These are phyloP conservation scores for Isotomurus palustris DNA, from an alignment of 2,888 invertebrate genomes.

Conservation along the genomic window DNA sequence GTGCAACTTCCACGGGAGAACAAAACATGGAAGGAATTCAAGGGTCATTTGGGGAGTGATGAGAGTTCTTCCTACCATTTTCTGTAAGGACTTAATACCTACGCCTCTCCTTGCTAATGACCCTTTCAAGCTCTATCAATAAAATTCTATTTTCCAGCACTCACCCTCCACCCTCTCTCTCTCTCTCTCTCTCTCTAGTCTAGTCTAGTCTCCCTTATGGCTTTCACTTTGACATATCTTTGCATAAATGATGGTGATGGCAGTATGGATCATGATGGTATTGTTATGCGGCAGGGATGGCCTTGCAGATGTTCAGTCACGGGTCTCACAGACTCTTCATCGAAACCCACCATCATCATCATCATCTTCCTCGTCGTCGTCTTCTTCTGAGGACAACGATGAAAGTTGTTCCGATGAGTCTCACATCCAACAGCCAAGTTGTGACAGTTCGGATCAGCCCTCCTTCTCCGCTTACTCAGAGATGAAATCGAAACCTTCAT, in stretches of 20 bases:
- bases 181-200: too few relatives aligned
- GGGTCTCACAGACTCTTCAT: slow-evolving; percentile 28
- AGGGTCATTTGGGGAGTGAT: slow-evolving; percentile 10
- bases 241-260: too few relatives aligned
- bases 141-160: too few relatives aligned
- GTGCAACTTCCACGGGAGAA: slow-evolving; percentile 26
- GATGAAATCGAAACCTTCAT: too few relatives aligned
- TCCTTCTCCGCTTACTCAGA: neutral
- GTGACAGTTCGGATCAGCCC: neutral
- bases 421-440: neutral
- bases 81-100: slow-evolving; percentile 32
- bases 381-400: slow-evolving; percentile 30
- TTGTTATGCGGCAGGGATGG: slow-evolving; percentile 27
- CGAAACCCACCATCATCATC: slow-evolving; percentile 21
- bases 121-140: too few relatives aligned
- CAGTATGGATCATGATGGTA: too few relatives aligned
- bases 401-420: slow-evolving; percentile 4
- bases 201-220: too few relatives aligned
- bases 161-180: too few relatives aligned
- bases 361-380: slow-evolving; percentile 41
- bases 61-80: slow-evolving; percentile 18
- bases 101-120: too few relatives aligned
- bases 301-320: slow-evolving; percentile 36
- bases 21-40: slow-evolving; percentile 5
- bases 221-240: too few relatives aligned